Evolutionary conservation across 2,888 invertebrate species (phyloP).

Genomic region (Phortica okadai): DNA sequence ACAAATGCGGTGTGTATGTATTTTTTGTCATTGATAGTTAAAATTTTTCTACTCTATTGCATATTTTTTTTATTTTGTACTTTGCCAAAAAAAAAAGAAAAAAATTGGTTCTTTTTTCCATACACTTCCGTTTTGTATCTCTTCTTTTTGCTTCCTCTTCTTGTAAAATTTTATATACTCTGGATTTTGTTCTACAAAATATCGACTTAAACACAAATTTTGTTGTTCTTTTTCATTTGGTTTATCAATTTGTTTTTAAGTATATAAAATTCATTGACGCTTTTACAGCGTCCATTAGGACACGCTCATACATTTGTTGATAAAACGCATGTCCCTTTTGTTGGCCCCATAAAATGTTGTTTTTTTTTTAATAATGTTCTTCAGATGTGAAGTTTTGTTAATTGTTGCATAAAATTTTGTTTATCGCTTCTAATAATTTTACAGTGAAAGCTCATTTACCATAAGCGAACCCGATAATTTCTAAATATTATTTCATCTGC

Average conservation of each 20-base stretch:
- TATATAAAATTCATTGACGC: neutral
- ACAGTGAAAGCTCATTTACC: too few species aligned
- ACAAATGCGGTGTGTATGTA: neutral
- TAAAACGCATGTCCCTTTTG: neutral
- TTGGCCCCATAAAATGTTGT: neutral
- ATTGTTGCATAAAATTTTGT: too few species aligned
- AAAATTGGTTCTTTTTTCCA: constrained; percentile 5
- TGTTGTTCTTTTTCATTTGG: constrained; percentile 4
- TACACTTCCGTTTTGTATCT: neutral
- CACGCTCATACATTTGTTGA: neutral
- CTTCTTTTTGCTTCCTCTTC: neutral
- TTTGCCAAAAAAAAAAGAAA: constrained; percentile 11
- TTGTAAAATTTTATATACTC: neutral
- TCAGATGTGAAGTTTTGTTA: too few species aligned
- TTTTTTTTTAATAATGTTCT: too few species aligned
- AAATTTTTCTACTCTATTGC: neutral
- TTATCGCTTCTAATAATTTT: too few species aligned
- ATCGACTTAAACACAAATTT: constrained; percentile 17
- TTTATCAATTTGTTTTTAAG: constrained; percentile 1
- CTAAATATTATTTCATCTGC: too few species aligned
- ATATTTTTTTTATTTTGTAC: constrained; percentile 1
- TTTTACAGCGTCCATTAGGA: neutral
- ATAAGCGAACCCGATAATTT: too few species aligned
- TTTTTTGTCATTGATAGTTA: neutral
- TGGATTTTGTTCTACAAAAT: neutral